phyloP scores from a whole-genome alignment of 2,888 invertebrate species.

The Spicauda simplicius region DNA sequence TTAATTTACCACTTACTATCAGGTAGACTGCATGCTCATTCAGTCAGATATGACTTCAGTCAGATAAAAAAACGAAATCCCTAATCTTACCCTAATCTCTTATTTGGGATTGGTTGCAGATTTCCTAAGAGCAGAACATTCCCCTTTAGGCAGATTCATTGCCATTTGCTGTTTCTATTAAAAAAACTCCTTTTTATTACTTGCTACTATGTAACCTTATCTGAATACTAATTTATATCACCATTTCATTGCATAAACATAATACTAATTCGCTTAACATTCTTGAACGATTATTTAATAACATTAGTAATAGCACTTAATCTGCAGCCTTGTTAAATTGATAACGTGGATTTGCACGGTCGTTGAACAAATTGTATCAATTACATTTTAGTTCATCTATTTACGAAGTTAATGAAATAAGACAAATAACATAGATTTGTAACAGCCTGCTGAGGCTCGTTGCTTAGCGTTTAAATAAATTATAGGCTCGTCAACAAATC shows the following conservation, averaged over 20 bases:
- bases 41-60: too few relatives aligned
- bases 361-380: constrained; percentile 3
- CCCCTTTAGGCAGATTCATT: too few relatives aligned
- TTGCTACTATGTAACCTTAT: too few relatives aligned
- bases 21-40: too few relatives aligned
- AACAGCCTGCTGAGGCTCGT: constrained; percentile 17
- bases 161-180: too few relatives aligned
- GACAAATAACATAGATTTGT: constrained; percentile 49
- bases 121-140: too few relatives aligned
- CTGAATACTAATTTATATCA: too few relatives aligned
- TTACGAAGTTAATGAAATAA: constrained; percentile 43
- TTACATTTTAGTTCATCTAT: constrained; percentile 40
- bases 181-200: too few relatives aligned
- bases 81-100: too few relatives aligned
- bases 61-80: too few relatives aligned
- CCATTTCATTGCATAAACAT: neutral
- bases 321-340: constrained; percentile 1
- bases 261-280: neutral
- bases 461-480: constrained; percentile 2
- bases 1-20: too few relatives aligned
- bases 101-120: too few relatives aligned
- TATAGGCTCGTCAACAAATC: neutral
- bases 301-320: neutral
- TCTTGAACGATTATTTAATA: neutral
- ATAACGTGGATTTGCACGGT: constrained; percentile 2